Evolutionary conservation across 1,140 invertebrate species (phyloP), one percentile per base, ranked within the genome.

Genomic region (Pogonognathellus flavescens): DNA sequence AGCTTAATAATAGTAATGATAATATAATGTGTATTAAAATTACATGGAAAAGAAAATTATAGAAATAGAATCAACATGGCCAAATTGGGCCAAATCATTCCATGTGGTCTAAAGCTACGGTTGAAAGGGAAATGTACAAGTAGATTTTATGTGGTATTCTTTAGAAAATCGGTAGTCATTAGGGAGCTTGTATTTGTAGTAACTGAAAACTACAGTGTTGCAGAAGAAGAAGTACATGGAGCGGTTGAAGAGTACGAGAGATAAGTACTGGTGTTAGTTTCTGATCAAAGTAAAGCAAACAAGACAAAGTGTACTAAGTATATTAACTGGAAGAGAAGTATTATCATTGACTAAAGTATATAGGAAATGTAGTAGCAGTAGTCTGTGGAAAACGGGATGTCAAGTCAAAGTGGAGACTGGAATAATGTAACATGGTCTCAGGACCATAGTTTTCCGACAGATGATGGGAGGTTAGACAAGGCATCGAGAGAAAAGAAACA

Each of bases 401-500:
- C 70, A 76, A 76, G 70, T 41, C 70, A 76, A 76, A 76, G 31
- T 76, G 25, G 25, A 76, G 70, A 76, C 25, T 50, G 41, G 41
- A 72, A 14, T 50, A 49, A 76, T 31, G n/a, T n/a, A 49, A 18
- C 70, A 76, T 76, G 70, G n/a, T 13, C 11, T n/a, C 11, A n/a
- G 1, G n/a, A 18, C 14, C n/a, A 49, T 50, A 76, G 41, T 76
- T 76, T 76, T 50, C n/a, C 70, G 31, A 50, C 70, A 76, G 70
- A 76, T 76, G 70, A 76, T 76, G 70, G 70, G 41, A 76, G 70
- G 70, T 76, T 76, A 49, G 31, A 76, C 41, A 76, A 76, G 25
- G 41, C 25, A 50, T 2, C n/a, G n/a, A 76, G 70, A 50, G 70
- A 76, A 76, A 76, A 31, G 70, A 76, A 76, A 76, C 70, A 76